A percentile compares a stretch with the other conserved stretches of the same genome.
Evolutionary conservation across 2,888 invertebrate species (phyloP).

Genomic region (Pammene aurita): DNA sequence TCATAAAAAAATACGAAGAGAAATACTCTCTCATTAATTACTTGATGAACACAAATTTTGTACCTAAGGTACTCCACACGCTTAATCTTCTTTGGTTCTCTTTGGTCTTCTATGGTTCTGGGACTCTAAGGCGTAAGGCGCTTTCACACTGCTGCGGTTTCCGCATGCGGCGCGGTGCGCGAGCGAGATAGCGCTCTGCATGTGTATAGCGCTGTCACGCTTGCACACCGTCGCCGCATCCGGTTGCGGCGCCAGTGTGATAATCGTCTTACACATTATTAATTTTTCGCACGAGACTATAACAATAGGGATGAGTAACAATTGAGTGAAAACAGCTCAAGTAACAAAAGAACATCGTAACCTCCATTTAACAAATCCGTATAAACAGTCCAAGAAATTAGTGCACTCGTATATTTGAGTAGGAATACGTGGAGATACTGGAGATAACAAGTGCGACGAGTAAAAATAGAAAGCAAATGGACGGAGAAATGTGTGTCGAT

Average conservation of each 20-base stretch:
- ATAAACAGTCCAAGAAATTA: constrained; percentile 31
- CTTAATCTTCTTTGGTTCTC: too few relatives aligned
- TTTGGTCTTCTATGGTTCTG: constrained; percentile 2
- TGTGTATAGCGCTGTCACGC: too few relatives aligned
- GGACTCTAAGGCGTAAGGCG: background rate
- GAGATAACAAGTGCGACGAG: constrained; percentile 67
- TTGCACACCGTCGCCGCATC: too few relatives aligned
- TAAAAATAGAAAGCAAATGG: constrained; percentile 81
- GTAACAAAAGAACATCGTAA: constrained; percentile 33
- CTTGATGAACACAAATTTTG: constrained; percentile 27
- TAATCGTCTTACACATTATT: constrained; percentile 35
- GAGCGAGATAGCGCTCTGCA: too few relatives aligned
- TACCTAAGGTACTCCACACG: too few relatives aligned
- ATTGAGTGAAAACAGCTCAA: constrained; percentile 40
- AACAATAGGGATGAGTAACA: constrained; percentile 25
- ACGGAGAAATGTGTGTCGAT: constrained; percentile 79
- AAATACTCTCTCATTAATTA: constrained; percentile 26
- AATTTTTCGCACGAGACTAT: constrained; percentile 35
- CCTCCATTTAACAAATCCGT: constrained; percentile 32
- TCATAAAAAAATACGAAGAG: constrained; percentile 28
- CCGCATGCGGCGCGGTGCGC: too few relatives aligned
- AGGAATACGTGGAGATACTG: constrained; percentile 60
- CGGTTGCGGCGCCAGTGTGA: too few relatives aligned
- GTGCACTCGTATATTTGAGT: constrained; percentile 44
- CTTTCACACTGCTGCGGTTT: too few relatives aligned